Evolutionary conservation across 2,113 vertebrate species (phyloP).

Genomic region (Ailurus styani): DNA sequence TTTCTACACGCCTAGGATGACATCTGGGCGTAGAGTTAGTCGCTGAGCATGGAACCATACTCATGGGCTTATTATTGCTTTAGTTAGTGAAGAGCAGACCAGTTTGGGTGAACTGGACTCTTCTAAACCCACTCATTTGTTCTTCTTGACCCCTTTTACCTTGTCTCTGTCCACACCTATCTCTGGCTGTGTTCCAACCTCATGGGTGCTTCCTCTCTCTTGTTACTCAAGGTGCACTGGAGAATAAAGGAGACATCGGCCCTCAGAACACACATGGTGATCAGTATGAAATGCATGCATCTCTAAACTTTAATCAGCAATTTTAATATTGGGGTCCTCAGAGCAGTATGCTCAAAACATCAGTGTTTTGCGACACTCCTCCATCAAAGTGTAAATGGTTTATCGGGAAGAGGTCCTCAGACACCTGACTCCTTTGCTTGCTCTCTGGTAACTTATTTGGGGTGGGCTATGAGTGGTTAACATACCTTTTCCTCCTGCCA

Average conservation of each 20-base stretch:
- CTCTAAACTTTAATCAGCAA: neutral
- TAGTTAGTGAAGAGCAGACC: neutral
- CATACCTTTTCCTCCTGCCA: neutral
- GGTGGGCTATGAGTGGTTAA: neutral
- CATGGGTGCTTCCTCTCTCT: neutral
- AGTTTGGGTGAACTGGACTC: neutral
- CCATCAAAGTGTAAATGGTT: neutral
- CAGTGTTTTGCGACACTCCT: neutral
- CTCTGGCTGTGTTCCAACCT: neutral
- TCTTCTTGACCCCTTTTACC: neutral
- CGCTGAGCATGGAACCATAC: neutral
- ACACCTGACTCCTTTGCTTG: neutral
- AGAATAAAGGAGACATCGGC: neutral
- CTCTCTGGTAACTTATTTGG: neutral
- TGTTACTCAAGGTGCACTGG: neutral
- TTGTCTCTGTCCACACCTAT: neutral
- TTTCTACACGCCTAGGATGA: accelerated
- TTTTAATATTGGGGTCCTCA: no score
- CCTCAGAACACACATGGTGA: neutral
- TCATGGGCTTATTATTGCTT: neutral
- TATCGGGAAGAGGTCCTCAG: neutral
- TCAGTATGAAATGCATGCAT: neutral
- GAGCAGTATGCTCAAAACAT: neutral
- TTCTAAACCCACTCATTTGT: neutral
- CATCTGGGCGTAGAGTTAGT: neutral